Conservation (phyloP, 2,888 invertebrate genomes). For the Hyalella azteca region DNA sequence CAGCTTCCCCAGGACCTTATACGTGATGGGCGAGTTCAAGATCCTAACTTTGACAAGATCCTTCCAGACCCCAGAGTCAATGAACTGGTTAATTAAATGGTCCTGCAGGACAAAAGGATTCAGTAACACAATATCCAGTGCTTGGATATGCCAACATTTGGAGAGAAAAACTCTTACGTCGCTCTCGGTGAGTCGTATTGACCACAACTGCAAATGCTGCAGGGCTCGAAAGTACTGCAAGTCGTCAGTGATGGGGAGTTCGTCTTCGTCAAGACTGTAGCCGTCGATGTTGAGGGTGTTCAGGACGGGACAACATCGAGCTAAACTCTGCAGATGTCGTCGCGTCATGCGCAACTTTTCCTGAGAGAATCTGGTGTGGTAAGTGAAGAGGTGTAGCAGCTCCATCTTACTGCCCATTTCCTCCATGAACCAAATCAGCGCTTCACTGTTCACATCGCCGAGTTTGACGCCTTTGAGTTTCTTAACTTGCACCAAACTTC, state of each 20-base stretch:
- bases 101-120: conserved; percentile 57
- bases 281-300: conserved; percentile 51
- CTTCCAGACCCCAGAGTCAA: conserved; percentile 52
- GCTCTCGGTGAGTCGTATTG: conserved; percentile 55
- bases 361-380: conserved; percentile 53
- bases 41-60: conserved; percentile 50
- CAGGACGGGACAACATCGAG: conserved; percentile 49
- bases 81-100: conserved; percentile 47
- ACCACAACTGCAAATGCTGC: conserved; percentile 46
- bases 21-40: conserved; percentile 53
- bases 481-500: conserved; percentile 46
- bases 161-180: conserved; percentile 55
- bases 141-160: conserved; percentile 48
- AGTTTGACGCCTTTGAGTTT: conserved; percentile 51
- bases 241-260: conserved; percentile 3
- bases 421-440: conserved; percentile 51
- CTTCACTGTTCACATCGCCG: conserved; percentile 55
- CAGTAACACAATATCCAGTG: conserved; percentile 51
- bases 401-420: conserved; percentile 48
- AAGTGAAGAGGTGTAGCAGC: conserved; percentile 51
- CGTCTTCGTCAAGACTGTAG: conserved; percentile 52
- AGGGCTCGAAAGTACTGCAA: conserved; percentile 52
- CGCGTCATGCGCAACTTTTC: conserved; percentile 52
- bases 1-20: conserved; percentile 47
- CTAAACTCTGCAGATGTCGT: conserved; percentile 53